Evolutionary conservation across 2,113 vertebrate genomes (phyloP).

Genomic region (Stegostoma tigrinum): DNA sequence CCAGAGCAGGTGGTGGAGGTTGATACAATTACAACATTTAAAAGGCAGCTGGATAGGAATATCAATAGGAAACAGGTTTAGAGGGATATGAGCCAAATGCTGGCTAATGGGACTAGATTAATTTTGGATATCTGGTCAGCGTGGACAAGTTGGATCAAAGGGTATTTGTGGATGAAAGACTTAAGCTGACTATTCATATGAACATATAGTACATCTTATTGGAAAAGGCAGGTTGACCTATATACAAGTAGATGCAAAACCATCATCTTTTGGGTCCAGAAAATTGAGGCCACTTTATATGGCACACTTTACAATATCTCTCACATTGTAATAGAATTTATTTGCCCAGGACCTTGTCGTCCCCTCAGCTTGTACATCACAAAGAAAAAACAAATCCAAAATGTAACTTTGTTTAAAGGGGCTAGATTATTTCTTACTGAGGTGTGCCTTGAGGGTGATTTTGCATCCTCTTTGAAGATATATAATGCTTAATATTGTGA

Average conservation of each 20-base stretch:
- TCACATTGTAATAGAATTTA: not conserved
- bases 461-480: not conserved
- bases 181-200: not conserved
- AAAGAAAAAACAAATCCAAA: not conserved
- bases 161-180: not conserved
- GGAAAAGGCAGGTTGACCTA: not conserved
- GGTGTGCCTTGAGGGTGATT: not conserved
- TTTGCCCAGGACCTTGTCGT: not conserved
- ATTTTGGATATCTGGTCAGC: too few species aligned
- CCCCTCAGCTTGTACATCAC: not conserved
- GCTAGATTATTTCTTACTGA: not conserved
- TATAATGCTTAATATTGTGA: not conserved
- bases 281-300: not conserved
- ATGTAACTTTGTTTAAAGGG: not conserved
- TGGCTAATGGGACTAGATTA: too few species aligned
- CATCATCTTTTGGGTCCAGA: too few species aligned
- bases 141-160: too few species aligned
- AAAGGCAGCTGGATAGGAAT: too few species aligned
- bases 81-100: too few species aligned
- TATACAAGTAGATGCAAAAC: not conserved
- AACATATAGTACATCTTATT: not conserved
- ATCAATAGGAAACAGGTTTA: too few species aligned
- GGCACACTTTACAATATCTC: not conserved
- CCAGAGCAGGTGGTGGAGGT: too few species aligned
- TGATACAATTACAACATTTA: too few species aligned